phyloP scores from a whole-genome alignment of 2,113 vertebrate species.

The Eretmochelys imbricata region DNA sequence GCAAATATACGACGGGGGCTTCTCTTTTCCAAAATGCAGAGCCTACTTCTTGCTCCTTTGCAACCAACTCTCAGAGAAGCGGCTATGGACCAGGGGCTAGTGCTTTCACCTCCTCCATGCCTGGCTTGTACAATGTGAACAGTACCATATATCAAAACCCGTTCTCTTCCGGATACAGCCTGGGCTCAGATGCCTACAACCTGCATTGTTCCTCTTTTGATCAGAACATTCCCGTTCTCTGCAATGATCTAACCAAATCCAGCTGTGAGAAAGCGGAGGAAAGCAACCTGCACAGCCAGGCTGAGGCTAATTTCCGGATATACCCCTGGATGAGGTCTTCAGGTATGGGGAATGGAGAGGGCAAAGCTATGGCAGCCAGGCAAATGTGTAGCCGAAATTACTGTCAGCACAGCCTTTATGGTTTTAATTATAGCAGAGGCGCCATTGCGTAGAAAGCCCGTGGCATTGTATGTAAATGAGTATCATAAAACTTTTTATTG shows the following conservation, averaged over 20 bases:
- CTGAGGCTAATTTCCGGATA: constrained; percentile 90
- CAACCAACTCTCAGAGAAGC: constrained; percentile 86
- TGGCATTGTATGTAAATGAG: constrained; percentile 92
- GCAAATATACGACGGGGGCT: constrained; percentile 90
- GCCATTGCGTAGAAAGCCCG: constrained; percentile 84
- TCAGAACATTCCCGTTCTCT: constrained; percentile 89
- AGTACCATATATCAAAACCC: constrained; percentile 86
- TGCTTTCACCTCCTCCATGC: constrained; percentile 84
- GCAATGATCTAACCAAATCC: constrained; percentile 86
- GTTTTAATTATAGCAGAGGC: constrained; percentile 89
- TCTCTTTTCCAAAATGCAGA: constrained; percentile 90
- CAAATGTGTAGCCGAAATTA: constrained; percentile 70
- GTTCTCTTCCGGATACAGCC: constrained; percentile 86
- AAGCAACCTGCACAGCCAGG: constrained; percentile 83
- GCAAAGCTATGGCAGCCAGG: constrained; percentile 62
- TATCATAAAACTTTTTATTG: constrained; percentile 96
- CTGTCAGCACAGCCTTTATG: constrained; percentile 82
- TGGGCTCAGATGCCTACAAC: constrained; percentile 86
- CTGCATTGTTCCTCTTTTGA: constrained; percentile 88
- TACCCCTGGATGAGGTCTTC: constrained; percentile 94
- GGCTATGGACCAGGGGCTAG: constrained; percentile 85
- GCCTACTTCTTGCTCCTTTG: constrained; percentile 88
- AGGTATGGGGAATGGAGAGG: constrained; percentile 84
- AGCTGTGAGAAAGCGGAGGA: constrained; percentile 88
- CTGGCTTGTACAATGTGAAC: constrained; percentile 91